Evolutionary conservation across 2,113 vertebrate genomes (phyloP).

Genomic region (Mesitornis unicolor): DNA sequence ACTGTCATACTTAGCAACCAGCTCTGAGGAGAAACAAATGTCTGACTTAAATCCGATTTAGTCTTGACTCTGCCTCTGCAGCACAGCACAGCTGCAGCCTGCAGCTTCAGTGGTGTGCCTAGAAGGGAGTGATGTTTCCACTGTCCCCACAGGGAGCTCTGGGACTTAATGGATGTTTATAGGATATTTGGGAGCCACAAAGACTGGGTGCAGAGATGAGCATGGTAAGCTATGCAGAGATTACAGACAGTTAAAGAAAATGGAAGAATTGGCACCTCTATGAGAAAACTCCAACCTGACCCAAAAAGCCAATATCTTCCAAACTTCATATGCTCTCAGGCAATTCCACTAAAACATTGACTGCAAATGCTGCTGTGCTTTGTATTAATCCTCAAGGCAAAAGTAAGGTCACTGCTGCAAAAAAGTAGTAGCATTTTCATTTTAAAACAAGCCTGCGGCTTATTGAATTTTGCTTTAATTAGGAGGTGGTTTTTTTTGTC

Average conservation of each 20-base stretch:
- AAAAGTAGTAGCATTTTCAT: constrained; percentile 34
- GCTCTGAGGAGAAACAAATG: neutral
- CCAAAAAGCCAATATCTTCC: neutral
- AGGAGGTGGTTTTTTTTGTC: neutral
- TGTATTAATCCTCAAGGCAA: constrained; percentile 25
- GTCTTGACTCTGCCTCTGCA: neutral
- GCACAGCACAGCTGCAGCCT: neutral
- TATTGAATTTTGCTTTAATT: constrained; percentile 41
- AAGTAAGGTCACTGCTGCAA: constrained; percentile 31
- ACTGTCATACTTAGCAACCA: neutral
- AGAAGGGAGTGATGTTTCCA: neutral
- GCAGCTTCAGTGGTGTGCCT: neutral
- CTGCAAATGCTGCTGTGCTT: constrained; percentile 1
- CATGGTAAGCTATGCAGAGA: neutral
- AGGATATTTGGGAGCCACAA: neutral
- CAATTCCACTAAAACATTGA: neutral
- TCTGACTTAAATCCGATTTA: neutral
- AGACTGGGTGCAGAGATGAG: neutral
- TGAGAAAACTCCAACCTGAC: neutral
- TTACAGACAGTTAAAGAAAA: neutral
- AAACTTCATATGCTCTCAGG: neutral
- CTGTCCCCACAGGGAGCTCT: neutral
- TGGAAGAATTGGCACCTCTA: neutral
- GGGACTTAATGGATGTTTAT: neutral
- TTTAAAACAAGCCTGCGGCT: constrained; percentile 27